These are phyloP conservation scores for Anser brachyrhynchus DNA, from an alignment of 2,113 vertebrate genomes.

Conservation along the genomic window DNA sequence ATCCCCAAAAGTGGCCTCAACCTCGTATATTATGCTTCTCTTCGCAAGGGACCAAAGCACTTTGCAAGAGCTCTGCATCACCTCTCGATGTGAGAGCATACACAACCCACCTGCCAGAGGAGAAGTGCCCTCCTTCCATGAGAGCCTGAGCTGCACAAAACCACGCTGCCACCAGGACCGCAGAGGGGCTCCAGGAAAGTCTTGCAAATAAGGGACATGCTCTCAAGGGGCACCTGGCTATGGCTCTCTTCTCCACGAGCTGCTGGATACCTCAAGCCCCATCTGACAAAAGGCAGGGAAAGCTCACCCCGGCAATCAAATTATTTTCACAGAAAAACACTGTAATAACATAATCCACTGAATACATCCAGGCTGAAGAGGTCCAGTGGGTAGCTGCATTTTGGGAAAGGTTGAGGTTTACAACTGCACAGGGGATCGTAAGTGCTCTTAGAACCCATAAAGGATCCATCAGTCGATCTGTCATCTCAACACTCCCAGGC, in stretches of 20 bases:
- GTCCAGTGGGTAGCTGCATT: background rate
- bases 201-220: background rate
- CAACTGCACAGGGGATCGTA: background rate
- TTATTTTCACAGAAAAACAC: background rate
- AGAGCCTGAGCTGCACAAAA: background rate
- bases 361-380: background rate
- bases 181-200: background rate
- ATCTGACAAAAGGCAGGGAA: background rate
- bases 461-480: slow-evolving; percentile 36
- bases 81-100: background rate
- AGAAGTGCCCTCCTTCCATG: background rate
- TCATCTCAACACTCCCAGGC: slow-evolving; percentile 22
- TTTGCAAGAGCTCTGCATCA: background rate
- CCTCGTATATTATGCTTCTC: background rate
- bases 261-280: background rate
- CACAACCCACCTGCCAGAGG: background rate
- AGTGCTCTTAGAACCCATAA: slow-evolving; percentile 11
- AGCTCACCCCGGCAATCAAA: background rate
- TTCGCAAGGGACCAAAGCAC: background rate
- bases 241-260: background rate
- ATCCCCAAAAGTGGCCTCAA: background rate
- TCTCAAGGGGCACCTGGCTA: background rate
- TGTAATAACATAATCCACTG: background rate
- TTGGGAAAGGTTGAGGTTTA: slow-evolving; percentile 15
- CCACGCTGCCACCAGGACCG: background rate